These are phyloP conservation scores for Drosophila antonietae DNA, from an alignment of 2,888 invertebrate species.

Conservation along the genomic window DNA sequence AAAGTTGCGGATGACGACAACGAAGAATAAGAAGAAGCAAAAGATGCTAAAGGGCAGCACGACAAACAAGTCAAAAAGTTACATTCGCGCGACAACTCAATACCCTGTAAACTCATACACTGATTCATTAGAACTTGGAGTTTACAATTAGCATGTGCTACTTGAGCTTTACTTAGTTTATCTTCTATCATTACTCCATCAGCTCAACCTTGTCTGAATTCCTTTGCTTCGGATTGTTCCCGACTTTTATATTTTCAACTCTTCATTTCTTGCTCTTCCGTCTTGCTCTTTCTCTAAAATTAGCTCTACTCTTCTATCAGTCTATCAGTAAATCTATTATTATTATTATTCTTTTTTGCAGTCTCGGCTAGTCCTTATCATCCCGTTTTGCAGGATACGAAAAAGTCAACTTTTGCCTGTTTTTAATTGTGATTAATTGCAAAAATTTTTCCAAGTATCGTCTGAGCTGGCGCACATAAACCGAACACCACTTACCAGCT, in stretches of 20 bases:
- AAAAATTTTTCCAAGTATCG: slow-evolving; percentile 32
- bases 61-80: neutral
- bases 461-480: slow-evolving; percentile 10
- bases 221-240: neutral
- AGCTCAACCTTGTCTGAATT: neutral
- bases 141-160: neutral
- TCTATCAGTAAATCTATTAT: neutral
- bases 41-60: neutral
- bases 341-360: no score
- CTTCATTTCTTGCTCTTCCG: no score
- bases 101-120: neutral
- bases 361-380: neutral
- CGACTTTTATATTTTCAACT: neutral
- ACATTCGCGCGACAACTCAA: neutral
- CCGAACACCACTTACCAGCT: neutral
- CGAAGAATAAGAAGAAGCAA: neutral
- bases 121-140: neutral
- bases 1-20: slow-evolving; percentile 2
- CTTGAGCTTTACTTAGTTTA: neutral
- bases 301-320: neutral
- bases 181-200: neutral
- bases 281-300: neutral
- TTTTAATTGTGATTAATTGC: slow-evolving; percentile 66
- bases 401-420: slow-evolving; percentile 35
- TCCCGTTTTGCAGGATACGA: neutral